A percentile compares a stretch with the other conserved stretches of the same genome.
Evolutionary conservation across 2,888 invertebrate genomes (phyloP).

Genomic region (Phytoseiulus persimilis): DNA sequence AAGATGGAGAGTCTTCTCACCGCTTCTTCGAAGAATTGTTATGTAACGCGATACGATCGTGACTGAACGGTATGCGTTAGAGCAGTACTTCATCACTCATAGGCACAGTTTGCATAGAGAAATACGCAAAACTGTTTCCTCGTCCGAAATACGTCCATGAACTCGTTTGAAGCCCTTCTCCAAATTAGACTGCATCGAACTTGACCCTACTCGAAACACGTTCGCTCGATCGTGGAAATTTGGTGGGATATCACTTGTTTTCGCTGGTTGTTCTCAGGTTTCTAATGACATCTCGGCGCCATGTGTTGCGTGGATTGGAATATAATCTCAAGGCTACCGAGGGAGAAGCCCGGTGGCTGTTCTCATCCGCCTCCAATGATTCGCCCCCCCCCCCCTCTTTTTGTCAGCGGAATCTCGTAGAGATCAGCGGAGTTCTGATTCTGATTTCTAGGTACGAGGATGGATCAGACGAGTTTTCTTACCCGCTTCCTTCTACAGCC

Average conservation of each 20-base stretch:
- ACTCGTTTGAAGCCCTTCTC: too few species aligned
- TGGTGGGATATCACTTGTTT: neutral
- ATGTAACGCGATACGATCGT: neutral
- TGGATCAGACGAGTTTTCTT: too few species aligned
- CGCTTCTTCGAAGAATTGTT: neutral
- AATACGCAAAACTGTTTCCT: neutral
- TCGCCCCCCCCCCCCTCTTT: too few species aligned
- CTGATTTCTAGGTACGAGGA: too few species aligned
- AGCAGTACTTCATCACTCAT: too few species aligned
- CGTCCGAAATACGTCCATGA: neutral
- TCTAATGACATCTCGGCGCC: neutral
- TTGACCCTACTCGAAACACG: neutral
- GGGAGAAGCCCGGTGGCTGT: too few species aligned
- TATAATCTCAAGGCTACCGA: neutral
- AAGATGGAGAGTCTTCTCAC: neutral
- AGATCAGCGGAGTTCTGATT: too few species aligned
- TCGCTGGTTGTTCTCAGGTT: neutral
- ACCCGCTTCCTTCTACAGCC: too few species aligned
- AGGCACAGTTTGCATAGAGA: too few species aligned
- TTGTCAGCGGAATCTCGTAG: too few species aligned
- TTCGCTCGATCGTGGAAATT: neutral
- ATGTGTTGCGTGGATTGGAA: neutral
- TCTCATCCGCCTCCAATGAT: too few species aligned
- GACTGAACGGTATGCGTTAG: neutral
- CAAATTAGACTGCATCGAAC: neutral